Base-by-base conservation (phyloP, 2,113 vertebrate species). In the Arvicanthis niloticus region DNA sequence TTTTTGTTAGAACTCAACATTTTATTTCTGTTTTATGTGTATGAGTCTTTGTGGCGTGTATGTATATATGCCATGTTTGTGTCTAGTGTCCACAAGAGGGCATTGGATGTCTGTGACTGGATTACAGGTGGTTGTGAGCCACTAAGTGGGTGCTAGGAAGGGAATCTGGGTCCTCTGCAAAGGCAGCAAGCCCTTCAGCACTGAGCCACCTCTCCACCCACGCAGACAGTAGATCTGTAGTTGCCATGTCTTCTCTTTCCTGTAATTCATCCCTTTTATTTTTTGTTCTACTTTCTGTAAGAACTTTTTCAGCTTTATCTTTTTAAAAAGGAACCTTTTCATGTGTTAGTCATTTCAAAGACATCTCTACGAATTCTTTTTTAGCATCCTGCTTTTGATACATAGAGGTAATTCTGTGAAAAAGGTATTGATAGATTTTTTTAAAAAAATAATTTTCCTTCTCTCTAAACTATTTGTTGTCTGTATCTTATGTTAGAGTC, bases 401-500 rank as follows among this genome's bases (percentile, higher is more conserved):
- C 19, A 67, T 45, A 67, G 60, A 45, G 17, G 29, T 48, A 86
- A 48, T 31, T 86, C 82, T 67, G 17, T 86, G 62, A 48, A 34
- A 86, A 89, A 58, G 37, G 40, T 68, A 76, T 29, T 58, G 68
- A 77, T 72, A 68, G 11, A 68, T 62, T 62, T 60, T 75, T 40
- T 62, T 19, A 56, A 81, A 81, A n/a, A 53, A 81, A 37, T 42
- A 72, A 72, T 85, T 67, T 91, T 65, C 22, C 21, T 94, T 84
- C 48, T 51, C 24, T 77, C 4, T 62, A 89, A 88, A 29, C 51
- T 73, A 15, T 56, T 95, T 67, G 62, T 48, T 34, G 7, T 45
- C 67, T 86, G 5, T 70, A 19, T 89, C 68, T 91, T 93, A 42
- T 90, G 62, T 58, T 78, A 58, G 31, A 84, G 60, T 96, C 22